Evolutionary conservation across 2,113 vertebrate genomes (phyloP), one percentile per base, ranked within the genome.

Genomic region (Vidua chalybeata): DNA sequence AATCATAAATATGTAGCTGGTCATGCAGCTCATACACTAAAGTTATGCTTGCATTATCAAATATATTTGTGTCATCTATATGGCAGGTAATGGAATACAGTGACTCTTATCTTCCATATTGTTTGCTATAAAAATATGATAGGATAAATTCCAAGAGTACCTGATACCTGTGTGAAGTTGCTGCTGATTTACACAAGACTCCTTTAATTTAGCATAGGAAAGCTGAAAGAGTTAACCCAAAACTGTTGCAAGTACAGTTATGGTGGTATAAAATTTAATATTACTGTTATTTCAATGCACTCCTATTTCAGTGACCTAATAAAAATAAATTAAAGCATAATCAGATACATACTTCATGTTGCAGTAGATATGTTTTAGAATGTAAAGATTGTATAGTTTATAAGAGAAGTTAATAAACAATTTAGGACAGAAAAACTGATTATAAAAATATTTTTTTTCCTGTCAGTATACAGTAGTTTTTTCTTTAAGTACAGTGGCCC

Each of bases 281-380:
- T 87, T 94, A 68, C 27, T 94, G 52, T 66, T 95, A 51, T 62
- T 88, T 93, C 78, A 79, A 77, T 69, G 14, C 35, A 79, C 37
- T 94, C 83, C 77, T 87, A 30, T 93, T 95, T 77, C 81, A 66
- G 45, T 84, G 67, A n/a, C 74, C 59, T 87, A 96, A 87, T 94
- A 84, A 94, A 94, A 94, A 94, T 81, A 96, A 95, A 83, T 93
- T 96, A 92, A 94, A 73, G 41, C 41, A 52, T 68, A 95, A 95
- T 71, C 90, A 95, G 76, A 88, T 14, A 26, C 63, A 74, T 71
- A 68, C 28, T 91, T 76, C 28, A 94, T 85, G 24, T 78, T 87
- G 62, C 58, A 80, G 41, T 64, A 89, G 63, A 75, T 75, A 67
- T 39, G 13, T 64, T 78, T 96, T 71, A 87, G 77, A 91, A 67